Evolutionary conservation across 2,113 vertebrate species (phyloP).

Genomic region (Rhinopithecus roxellana): DNA sequence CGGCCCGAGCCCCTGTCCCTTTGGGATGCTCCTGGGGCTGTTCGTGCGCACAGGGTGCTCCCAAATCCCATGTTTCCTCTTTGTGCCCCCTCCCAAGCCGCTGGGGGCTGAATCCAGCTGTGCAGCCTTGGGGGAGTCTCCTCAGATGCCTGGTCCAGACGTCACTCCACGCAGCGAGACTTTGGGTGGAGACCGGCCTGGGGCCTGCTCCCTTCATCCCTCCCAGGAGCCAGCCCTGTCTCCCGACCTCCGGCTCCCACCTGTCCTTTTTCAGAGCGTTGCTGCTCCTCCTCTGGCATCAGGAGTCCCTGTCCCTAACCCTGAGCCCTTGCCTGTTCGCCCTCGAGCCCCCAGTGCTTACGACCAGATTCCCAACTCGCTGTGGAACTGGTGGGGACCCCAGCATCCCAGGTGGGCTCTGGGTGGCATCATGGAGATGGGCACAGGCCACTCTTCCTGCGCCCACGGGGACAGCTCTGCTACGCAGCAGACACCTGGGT

Average conservation of each 20-base stretch:
- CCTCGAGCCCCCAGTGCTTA: background rate
- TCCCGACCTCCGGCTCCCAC: background rate
- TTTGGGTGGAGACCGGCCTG: background rate
- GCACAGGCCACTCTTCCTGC: background rate
- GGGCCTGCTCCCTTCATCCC: background rate
- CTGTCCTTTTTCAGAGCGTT: background rate
- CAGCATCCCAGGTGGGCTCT: background rate
- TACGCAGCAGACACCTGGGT: accelerated
- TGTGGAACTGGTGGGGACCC: too few species aligned
- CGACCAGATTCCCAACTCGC: too few species aligned
- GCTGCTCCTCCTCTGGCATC: background rate
- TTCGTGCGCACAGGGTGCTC: accelerated
- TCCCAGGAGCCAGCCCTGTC: background rate
- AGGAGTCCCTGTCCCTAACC: background rate
- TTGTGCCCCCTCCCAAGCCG: accelerated
- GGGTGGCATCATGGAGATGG: too few species aligned
- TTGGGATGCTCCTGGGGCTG: background rate
- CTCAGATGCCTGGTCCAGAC: accelerated
- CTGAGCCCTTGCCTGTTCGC: background rate
- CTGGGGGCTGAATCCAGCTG: background rate
- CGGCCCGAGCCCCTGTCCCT: background rate
- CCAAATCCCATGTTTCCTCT: background rate
- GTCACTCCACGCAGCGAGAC: accelerated
- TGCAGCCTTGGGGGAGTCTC: too few species aligned
- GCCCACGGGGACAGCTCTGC: too few species aligned